phyloP scores from a whole-genome alignment of 2,888 invertebrate species.

The Cephus pygmeus region DNA sequence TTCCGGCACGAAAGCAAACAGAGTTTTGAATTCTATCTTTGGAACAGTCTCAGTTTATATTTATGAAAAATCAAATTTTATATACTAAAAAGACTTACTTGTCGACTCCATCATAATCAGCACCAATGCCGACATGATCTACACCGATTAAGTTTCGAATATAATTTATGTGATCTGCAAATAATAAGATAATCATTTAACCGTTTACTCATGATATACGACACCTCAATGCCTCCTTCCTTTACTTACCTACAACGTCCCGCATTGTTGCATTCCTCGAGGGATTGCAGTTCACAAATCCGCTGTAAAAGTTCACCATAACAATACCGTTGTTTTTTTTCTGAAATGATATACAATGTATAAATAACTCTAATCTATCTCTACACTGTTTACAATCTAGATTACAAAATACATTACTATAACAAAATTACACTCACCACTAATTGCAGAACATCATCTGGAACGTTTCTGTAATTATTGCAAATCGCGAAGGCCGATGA shows the following conservation, averaged over 20 bases:
- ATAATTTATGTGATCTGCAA: constrained; percentile 68
- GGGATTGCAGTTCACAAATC: constrained; percentile 68
- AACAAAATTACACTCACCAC: constrained; percentile 62
- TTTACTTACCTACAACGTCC: constrained; percentile 74
- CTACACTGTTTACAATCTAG: too few species aligned
- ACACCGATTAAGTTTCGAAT: constrained; percentile 67
- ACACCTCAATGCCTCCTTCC: neutral
- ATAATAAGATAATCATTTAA: constrained; percentile 8
- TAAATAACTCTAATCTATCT: too few species aligned
- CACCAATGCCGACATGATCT: constrained; percentile 69
- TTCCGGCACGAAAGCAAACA: too few species aligned
- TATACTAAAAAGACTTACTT: constrained; percentile 44
- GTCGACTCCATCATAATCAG: constrained; percentile 68
- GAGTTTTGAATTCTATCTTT: neutral
- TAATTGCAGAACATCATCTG: constrained; percentile 69
- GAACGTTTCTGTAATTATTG: constrained; percentile 70
- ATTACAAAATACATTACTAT: too few species aligned
- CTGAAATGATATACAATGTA: constrained; percentile 56
- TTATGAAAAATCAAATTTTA: neutral
- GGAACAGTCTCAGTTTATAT: neutral
- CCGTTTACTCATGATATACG: too few species aligned
- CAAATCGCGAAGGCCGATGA: constrained; percentile 70
- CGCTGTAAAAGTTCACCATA: constrained; percentile 80
- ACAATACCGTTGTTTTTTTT: constrained; percentile 77
- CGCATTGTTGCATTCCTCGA: constrained; percentile 71